Conservation (phyloP, 2,113 vertebrate species). For the Nanorana parkeri region DNA sequence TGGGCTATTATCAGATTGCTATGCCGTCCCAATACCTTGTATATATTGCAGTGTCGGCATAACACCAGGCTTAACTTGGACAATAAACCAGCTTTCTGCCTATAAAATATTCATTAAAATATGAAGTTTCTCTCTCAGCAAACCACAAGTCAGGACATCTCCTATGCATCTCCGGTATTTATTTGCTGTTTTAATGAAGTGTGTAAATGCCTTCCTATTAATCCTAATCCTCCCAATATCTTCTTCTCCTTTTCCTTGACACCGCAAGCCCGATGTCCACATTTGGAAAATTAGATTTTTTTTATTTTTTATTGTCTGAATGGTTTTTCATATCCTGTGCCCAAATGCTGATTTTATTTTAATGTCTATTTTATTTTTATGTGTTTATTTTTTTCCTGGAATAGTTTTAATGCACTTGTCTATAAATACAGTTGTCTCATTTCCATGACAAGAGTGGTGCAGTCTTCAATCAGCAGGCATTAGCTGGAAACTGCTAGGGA, state of each 20-base stretch:
- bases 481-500: constrained; percentile 1
- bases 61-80: not conserved
- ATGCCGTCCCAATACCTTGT: no score
- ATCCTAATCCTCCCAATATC: constrained; percentile 37
- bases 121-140: constrained; percentile 22
- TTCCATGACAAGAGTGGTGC: constrained; percentile 35
- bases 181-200: constrained; percentile 28
- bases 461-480: not conserved
- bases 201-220: constrained; percentile 19
- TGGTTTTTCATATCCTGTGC: constrained; percentile 30
- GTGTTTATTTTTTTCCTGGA: not conserved
- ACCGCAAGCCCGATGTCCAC: constrained; percentile 3
- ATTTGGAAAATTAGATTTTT: constrained; percentile 13
- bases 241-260: not conserved
- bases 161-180: constrained; percentile 8
- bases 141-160: not conserved
- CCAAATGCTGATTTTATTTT: not conserved
- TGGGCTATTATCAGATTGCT: not conserved
- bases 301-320: not conserved
- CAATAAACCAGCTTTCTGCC: not conserved
- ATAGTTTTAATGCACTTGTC: not conserved
- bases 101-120: constrained; percentile 46
- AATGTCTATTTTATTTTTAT: not conserved
- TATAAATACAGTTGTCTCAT: constrained; percentile 32
- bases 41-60: constrained; percentile 2